These are phyloP conservation scores for Fistularia tabacaria DNA, from an alignment of 2,797 vertebrate species.

Conservation along the genomic window DNA sequence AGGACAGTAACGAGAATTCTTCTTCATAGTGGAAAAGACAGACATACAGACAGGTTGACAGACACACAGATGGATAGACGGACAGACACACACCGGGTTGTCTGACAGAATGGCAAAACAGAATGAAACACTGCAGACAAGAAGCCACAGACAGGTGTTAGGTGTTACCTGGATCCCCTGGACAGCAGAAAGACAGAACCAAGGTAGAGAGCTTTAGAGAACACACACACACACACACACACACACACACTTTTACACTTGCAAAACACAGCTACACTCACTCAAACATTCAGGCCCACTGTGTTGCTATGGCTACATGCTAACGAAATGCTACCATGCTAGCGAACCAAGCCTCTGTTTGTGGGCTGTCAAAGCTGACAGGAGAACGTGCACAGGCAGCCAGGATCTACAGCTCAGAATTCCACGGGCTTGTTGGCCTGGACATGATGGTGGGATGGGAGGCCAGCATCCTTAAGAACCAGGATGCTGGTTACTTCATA, in stretches of 20 bases:
- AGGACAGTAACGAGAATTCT: no score
- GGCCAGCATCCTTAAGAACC: no score
- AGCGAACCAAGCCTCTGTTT: background rate
- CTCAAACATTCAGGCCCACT: background rate
- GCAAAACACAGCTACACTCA: constrained; percentile 3
- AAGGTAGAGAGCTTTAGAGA: constrained; percentile 49
- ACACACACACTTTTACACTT: background rate
- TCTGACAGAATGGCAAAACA: constrained; percentile 1
- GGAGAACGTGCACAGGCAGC: constrained; percentile 8
- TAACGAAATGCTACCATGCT: constrained; percentile 13
- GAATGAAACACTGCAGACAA: background rate
- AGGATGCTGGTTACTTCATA: no score
- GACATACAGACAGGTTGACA: no score
- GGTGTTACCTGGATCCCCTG: constrained; percentile 60
- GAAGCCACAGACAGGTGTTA: constrained; percentile 24
- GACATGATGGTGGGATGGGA: no score
- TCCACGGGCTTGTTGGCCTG: no score
- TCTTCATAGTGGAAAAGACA: no score
- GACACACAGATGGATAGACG: no score
- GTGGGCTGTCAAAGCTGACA: background rate
- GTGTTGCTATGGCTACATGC: background rate
- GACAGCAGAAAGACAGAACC: constrained; percentile 52
- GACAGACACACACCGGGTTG: no score
- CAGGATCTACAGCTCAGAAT: no score
- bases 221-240: constrained; percentile 20